These are phyloP conservation scores for Cephus spinipes DNA, from an alignment of 2,888 invertebrate genomes.

Conservation along the genomic window DNA sequence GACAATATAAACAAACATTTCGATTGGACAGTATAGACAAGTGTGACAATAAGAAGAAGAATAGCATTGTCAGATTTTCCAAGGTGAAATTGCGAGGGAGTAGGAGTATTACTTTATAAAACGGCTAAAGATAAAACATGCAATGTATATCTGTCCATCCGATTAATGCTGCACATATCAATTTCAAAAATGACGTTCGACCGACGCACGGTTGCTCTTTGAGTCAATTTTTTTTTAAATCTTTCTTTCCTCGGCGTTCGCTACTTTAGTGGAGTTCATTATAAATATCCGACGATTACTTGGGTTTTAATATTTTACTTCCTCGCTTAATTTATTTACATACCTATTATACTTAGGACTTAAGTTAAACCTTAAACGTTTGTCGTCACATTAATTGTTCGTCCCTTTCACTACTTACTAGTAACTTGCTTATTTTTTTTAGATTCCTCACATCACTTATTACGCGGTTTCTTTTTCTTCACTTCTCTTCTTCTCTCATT, in stretches of 20 bases:
- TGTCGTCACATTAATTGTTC: constrained; percentile 50
- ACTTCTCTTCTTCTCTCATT: constrained; percentile 39
- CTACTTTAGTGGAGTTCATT: constrained; percentile 49
- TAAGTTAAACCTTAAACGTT: constrained; percentile 50
- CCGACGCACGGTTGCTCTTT: constrained; percentile 13
- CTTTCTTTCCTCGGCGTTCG: constrained; percentile 36
- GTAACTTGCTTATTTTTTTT: constrained; percentile 46
- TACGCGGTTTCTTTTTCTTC: constrained; percentile 39
- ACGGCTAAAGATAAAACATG: constrained; percentile 60
- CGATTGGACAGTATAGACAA: constrained; percentile 29
- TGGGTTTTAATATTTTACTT: constrained; percentile 59
- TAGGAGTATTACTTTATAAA: constrained; percentile 56
- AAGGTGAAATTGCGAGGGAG: constrained; percentile 21
- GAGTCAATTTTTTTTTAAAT: not conserved
- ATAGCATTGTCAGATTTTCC: not conserved
- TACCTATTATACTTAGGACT: constrained; percentile 56
- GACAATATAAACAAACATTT: constrained; percentile 30
- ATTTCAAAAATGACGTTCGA: constrained; percentile 8
- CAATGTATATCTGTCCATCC: constrained; percentile 43
- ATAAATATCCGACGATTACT: constrained; percentile 63
- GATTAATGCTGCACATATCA: constrained; percentile 31
- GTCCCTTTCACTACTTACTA: constrained; percentile 53
- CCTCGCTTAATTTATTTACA: constrained; percentile 62
- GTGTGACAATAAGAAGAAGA: constrained; percentile 11
- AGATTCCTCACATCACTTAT: constrained; percentile 56